phyloP scores from a whole-genome alignment of 2,113 vertebrate genomes.

The Telmatochromis bifrenatus region DNA sequence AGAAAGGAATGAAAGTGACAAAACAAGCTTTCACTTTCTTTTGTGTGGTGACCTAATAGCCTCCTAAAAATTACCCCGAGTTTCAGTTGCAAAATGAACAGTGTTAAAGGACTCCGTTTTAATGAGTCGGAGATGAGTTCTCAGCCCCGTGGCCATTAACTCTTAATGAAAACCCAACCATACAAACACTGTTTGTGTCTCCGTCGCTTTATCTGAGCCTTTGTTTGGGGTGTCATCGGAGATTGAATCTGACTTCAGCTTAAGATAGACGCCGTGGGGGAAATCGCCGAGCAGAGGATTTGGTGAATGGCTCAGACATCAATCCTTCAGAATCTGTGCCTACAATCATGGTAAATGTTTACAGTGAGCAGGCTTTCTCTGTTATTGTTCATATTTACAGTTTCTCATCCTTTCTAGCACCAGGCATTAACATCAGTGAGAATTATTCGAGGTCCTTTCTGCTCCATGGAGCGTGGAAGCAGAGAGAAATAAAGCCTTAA shows the following conservation, averaged over 20 bases:
- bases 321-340: not conserved
- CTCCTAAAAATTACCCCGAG: not conserved
- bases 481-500: not conserved
- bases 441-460: not conserved
- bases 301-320: slow-evolving; percentile 5
- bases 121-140: slow-evolving; percentile 9
- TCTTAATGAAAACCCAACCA: slow-evolving; percentile 9
- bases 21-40: not conserved
- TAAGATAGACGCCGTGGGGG: slow-evolving; percentile 5
- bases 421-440: slow-evolving; percentile 3
- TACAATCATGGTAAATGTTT: not conserved
- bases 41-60: not conserved
- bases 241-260: slow-evolving; percentile 21
- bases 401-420: not conserved
- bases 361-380: not conserved
- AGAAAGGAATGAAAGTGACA: not conserved
- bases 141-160: not conserved
- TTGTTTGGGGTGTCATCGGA: slow-evolving; percentile 11
- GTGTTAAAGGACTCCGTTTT: not conserved
- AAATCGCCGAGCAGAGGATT: slow-evolving; percentile 33
- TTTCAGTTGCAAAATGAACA: not conserved
- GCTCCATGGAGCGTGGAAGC: not conserved
- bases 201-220: not conserved
- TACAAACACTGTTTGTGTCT: not conserved
- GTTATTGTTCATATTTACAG: not conserved